Conservation (phyloP, 92 coral and sea anemone genomes). For the Parazoanthus darwini region DNA sequence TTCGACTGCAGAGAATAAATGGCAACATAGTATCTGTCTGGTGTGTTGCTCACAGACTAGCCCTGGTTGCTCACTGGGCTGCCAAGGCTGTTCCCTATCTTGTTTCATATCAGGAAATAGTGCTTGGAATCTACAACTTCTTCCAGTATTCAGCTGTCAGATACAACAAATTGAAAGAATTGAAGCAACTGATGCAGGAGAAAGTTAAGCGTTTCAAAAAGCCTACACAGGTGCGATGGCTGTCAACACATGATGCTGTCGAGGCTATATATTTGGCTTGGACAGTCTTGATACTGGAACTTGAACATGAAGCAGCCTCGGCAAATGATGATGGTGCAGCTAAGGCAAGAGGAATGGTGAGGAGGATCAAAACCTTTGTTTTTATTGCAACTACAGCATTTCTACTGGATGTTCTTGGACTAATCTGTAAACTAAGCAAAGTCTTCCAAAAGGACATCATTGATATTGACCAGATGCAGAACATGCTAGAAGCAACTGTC, state of each 20-base stretch:
- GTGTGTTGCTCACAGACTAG: conserved; percentile 62
- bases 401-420: background rate
- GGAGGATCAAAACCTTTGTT: background rate
- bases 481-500: conserved; percentile 47
- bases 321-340: conserved; percentile 26
- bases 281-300: conserved; percentile 34
- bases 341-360: conserved; percentile 29
- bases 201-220: conserved; percentile 50
- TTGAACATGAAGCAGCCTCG: conserved; percentile 53
- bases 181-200: conserved; percentile 54
- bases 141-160: conserved; percentile 54
- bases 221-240: conserved; percentile 3
- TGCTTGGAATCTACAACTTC: conserved; percentile 54
- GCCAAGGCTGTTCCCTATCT: conserved; percentile 47
- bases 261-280: conserved; percentile 20
- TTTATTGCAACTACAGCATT: background rate
- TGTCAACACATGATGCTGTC: conserved; percentile 28
- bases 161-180: conserved; percentile 50
- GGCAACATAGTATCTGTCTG: conserved; percentile 50
- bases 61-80: conserved; percentile 51
- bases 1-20: conserved; percentile 46
- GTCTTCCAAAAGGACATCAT: background rate
- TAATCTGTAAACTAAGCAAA: background rate
- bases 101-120: conserved; percentile 45
- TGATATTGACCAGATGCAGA: conserved; percentile 15